These are phyloP conservation scores for Smittia aterrima DNA, from an alignment of 2,888 invertebrate species.

Conservation along the genomic window DNA sequence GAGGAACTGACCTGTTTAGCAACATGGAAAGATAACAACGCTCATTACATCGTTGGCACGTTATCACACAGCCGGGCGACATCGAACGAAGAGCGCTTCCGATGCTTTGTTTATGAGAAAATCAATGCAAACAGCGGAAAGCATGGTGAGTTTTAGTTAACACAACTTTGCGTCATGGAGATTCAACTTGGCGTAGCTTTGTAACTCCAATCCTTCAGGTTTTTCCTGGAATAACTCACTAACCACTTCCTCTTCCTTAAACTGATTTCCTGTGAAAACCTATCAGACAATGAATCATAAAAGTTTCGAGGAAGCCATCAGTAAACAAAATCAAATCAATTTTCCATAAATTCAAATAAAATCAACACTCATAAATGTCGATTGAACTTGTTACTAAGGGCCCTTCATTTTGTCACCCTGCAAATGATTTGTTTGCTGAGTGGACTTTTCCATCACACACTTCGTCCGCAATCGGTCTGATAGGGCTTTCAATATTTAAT, in stretches of 20 bases:
- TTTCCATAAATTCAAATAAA: constrained; percentile 28
- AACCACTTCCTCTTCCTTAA: too few relatives aligned
- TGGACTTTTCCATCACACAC: not conserved
- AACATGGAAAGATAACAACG: constrained; percentile 80
- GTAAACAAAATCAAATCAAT: not conserved
- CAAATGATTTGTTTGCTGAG: constrained; percentile 16
- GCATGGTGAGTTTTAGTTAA: constrained; percentile 31
- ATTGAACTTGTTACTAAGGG: constrained; percentile 2
- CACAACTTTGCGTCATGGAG: constrained; percentile 24
- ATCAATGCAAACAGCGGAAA: constrained; percentile 57
- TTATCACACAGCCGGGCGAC: constrained; percentile 76
- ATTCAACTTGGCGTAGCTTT: not conserved
- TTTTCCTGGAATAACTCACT: too few relatives aligned
- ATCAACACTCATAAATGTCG: constrained; percentile 39
- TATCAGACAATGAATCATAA: not conserved
- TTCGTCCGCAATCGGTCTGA: not conserved
- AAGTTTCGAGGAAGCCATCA: not conserved
- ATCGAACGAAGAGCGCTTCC: constrained; percentile 79
- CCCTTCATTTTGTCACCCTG: constrained; percentile 6
- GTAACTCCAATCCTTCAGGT: too few relatives aligned
- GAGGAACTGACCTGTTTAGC: constrained; percentile 80
- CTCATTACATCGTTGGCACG: constrained; percentile 73
- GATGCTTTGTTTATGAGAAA: constrained; percentile 86
- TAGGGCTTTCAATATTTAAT: constrained; percentile 29
- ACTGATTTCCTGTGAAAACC: too few relatives aligned